Percentiles rank a stretch among this genome's conserved stretches.
Conservation (phyloP, 2,113 vertebrate genomes). For the Clupea harengus region DNA sequence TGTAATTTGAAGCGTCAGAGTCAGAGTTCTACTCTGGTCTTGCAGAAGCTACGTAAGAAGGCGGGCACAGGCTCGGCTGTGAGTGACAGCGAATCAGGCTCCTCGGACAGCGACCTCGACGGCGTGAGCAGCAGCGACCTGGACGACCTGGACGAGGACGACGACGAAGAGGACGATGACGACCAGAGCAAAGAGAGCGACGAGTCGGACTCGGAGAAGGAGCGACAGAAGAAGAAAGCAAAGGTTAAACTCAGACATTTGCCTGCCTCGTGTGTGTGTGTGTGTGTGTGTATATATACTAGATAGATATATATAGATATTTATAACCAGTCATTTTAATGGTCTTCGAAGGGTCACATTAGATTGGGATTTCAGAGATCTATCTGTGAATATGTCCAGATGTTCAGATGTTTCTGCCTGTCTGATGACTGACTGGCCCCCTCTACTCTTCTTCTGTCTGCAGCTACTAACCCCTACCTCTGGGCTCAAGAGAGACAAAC, state of each 20-base stretch:
- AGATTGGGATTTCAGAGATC: too few species aligned
- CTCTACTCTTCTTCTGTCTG: constrained; percentile 16
- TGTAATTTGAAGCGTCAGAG: neutral
- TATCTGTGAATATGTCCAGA: too few species aligned
- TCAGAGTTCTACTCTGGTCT: neutral
- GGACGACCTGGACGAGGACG: constrained; percentile 91
- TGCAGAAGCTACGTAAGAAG: constrained; percentile 88
- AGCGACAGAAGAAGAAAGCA: constrained; percentile 81
- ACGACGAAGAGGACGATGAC: constrained; percentile 76
- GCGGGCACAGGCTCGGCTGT: constrained; percentile 79
- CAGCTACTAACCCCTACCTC: constrained; percentile 81
- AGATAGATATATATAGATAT: too few species aligned
- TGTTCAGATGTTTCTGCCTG: too few species aligned
- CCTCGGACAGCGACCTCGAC: constrained; percentile 92
- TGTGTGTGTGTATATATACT: too few species aligned
- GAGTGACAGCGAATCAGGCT: constrained; percentile 91
- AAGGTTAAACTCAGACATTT: constrained; percentile 71
- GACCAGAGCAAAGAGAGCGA: constrained; percentile 89
- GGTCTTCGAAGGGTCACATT: too few species aligned
- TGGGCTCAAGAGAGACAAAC: constrained; percentile 80
- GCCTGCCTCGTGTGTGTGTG: too few species aligned
- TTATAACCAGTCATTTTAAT: too few species aligned
- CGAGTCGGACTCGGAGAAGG: constrained; percentile 86
- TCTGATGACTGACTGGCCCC: neutral
- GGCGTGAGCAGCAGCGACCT: constrained; percentile 94